A percentile compares a stretch with the other conserved stretches of the same genome.
Conservation (phyloP, 2,113 vertebrate genomes). For the Brachirus orientalis region DNA sequence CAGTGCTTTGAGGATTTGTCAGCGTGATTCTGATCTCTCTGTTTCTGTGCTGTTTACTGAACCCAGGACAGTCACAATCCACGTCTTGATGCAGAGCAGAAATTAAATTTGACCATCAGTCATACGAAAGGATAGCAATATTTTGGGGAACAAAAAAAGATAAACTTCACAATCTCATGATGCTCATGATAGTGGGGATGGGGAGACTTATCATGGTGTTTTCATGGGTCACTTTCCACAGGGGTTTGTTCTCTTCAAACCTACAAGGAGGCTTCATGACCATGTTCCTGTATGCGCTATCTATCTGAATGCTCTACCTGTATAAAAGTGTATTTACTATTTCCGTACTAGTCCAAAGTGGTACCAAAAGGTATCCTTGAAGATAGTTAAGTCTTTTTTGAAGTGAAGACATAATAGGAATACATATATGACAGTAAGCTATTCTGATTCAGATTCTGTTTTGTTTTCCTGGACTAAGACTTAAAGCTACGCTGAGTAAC, state of each 20-base stretch:
- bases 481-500: background rate
- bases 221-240: conserved; percentile 14
- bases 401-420: background rate
- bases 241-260: conserved; percentile 25
- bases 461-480: too few relatives aligned
- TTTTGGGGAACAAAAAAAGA: conserved; percentile 33
- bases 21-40: conserved; percentile 70
- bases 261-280: conserved; percentile 15
- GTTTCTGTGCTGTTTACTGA: conserved; percentile 27
- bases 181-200: conserved; percentile 21
- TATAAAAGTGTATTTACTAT: background rate
- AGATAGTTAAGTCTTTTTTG: conserved; percentile 1
- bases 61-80: conserved; percentile 17
- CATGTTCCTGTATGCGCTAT: background rate
- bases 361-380: background rate
- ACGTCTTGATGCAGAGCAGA: conserved; percentile 23
- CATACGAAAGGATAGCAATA: conserved; percentile 3
- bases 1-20: conserved; percentile 70
- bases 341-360: background rate
- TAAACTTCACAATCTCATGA: conserved; percentile 41
- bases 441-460: background rate
- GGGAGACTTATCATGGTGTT: conserved; percentile 2
- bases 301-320: background rate
- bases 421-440: background rate
- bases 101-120: conserved; percentile 45